phyloP scores from a whole-genome alignment of 2,888 invertebrate genomes.

The Tachystola acroxantha region DNA sequence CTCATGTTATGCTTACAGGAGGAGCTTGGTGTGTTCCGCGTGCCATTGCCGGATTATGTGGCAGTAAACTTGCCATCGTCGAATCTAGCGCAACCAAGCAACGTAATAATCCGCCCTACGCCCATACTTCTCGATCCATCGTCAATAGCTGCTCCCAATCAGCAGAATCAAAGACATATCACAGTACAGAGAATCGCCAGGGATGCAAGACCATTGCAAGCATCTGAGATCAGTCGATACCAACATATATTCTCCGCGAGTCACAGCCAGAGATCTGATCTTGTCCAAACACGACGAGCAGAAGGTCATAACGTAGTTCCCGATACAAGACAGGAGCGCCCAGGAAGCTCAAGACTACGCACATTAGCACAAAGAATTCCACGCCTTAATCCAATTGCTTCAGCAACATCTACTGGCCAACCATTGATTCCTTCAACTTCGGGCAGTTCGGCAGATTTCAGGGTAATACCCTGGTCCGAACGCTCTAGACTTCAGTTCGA shows the following conservation, averaged over 20 bases:
- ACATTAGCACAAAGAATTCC: constrained; percentile 55
- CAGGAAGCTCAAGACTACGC: constrained; percentile 47
- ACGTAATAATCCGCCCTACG: constrained; percentile 38
- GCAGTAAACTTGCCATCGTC: constrained; percentile 51
- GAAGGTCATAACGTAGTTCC: constrained; percentile 39
- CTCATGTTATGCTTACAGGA: constrained; percentile 49
- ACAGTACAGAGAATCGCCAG: constrained; percentile 77
- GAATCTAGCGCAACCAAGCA: constrained; percentile 31
- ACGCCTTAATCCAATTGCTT: constrained; percentile 39
- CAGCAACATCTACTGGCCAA: constrained; percentile 20
- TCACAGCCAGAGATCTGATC: constrained; percentile 28
- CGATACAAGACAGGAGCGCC: constrained; percentile 35
- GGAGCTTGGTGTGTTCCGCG: constrained; percentile 65
- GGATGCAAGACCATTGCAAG: constrained; percentile 73
- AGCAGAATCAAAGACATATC: constrained; percentile 57
- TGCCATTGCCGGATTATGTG: constrained; percentile 60
- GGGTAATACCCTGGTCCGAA: constrained; percentile 53
- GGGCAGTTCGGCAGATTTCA: constrained; percentile 26
- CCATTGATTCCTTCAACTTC: constrained; percentile 14
- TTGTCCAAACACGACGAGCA: constrained; percentile 26
- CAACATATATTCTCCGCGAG: constrained; percentile 61
- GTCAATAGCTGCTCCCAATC: constrained; percentile 27
- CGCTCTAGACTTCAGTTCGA: constrained; percentile 32
- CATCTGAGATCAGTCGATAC: constrained; percentile 70
- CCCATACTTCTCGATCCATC: constrained; percentile 26